phyloP scores from a whole-genome alignment of 2,888 invertebrate species.

The Eupelmus urozonus region DNA sequence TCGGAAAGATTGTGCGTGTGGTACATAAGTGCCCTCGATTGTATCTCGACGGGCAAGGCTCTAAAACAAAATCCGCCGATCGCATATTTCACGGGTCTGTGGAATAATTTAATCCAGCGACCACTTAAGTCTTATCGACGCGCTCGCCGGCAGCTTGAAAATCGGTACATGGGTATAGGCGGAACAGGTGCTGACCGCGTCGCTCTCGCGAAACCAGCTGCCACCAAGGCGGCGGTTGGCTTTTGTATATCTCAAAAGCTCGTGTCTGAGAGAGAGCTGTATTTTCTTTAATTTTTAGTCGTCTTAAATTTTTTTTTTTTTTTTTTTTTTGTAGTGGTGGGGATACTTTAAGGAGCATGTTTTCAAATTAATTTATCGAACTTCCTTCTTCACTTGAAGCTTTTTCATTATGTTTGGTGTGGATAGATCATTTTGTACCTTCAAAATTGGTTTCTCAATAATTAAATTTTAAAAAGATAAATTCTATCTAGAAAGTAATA shows the following conservation, averaged over 20 bases:
- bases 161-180: slow-evolving; percentile 25
- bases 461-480: too few species aligned
- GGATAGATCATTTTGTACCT: too few species aligned
- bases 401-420: too few species aligned
- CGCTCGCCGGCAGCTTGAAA: slow-evolving; percentile 9
- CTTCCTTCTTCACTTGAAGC: too few species aligned
- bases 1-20: slow-evolving; percentile 12
- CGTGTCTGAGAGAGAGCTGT: background rate
- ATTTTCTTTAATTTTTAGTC: slow-evolving; percentile 2
- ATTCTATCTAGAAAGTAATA: too few species aligned
- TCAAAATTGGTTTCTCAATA: too few species aligned
- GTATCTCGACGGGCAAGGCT: too few species aligned
- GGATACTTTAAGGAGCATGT: too few species aligned
- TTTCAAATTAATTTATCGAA: too few species aligned
- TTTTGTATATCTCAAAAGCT: slow-evolving; percentile 46
- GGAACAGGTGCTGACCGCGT: slow-evolving; percentile 52
- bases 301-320: background rate
- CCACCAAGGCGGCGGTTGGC: slow-evolving; percentile 57
- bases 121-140: slow-evolving; percentile 56
- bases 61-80: slow-evolving; percentile 32
- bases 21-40: slow-evolving; percentile 36
- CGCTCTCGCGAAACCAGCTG: slow-evolving; percentile 51
- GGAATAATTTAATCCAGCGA: slow-evolving; percentile 57
- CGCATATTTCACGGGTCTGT: slow-evolving; percentile 53
- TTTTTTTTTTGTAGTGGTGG: background rate